Evolutionary conservation across 2,888 invertebrate genomes (phyloP).

Genomic region (Bombyx huttoni): DNA sequence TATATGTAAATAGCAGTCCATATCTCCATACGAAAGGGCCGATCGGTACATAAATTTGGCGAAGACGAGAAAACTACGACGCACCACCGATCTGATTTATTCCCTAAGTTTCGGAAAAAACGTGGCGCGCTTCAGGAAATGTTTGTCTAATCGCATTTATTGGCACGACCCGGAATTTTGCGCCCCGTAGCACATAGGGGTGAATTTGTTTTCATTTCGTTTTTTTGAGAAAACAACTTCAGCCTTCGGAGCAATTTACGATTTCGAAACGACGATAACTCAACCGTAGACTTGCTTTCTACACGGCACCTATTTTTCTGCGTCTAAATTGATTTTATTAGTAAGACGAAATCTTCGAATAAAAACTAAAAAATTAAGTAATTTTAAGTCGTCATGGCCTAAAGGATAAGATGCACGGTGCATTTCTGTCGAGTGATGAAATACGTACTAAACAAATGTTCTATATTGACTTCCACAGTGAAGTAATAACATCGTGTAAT

Average conservation of each 20-base stretch:
- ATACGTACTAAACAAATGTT: no score
- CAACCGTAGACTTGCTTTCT: background rate
- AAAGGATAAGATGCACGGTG: no score
- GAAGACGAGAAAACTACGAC: slow-evolving; percentile 69
- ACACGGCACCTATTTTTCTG: background rate
- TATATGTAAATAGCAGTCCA: slow-evolving; percentile 71
- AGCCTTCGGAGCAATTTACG: slow-evolving; percentile 7
- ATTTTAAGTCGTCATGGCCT: no score
- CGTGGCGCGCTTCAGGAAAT: slow-evolving; percentile 68
- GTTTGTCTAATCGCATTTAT: slow-evolving; percentile 71
- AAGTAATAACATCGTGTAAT: no score
- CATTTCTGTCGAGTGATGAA: no score
- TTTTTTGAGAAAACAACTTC: slow-evolving; percentile 15
- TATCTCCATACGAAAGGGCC: slow-evolving; percentile 73
- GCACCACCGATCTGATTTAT: slow-evolving; percentile 70
- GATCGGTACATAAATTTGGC: slow-evolving; percentile 73
- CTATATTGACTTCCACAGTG: no score
- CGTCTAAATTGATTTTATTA: background rate
- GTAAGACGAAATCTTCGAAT: background rate
- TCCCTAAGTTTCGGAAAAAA: slow-evolving; percentile 65
- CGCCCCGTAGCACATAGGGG: slow-evolving; percentile 46
- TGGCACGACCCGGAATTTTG: slow-evolving; percentile 50
- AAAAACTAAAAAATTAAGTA: background rate
- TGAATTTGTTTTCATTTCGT: slow-evolving; percentile 7
- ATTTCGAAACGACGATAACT: slow-evolving; percentile 5